Evolutionary conservation across 2,113 vertebrate genomes (phyloP).

Genomic region (Scopus umbretta): DNA sequence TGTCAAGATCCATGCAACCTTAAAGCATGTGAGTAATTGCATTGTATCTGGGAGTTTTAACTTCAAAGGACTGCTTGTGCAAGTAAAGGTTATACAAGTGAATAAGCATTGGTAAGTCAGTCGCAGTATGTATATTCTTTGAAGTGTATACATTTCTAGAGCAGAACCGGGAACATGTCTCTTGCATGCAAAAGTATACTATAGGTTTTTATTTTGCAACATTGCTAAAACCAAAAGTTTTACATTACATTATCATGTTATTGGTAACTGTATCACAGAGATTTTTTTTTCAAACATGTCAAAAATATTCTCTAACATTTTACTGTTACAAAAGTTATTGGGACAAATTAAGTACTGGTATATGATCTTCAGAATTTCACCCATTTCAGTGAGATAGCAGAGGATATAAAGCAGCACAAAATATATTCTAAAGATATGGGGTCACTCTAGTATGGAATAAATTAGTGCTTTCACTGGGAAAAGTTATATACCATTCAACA

Average conservation of each 20-base stretch:
- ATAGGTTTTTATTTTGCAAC: neutral
- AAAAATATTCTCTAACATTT: neutral
- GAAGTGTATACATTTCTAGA: neutral
- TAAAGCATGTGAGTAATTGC: slow-evolving; percentile 7
- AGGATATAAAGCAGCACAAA: neutral
- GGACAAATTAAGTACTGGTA: neutral
- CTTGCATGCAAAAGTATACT: neutral
- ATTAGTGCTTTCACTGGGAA: neutral
- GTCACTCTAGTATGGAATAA: neutral
- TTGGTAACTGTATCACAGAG: neutral
- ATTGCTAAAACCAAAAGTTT: neutral
- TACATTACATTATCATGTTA: neutral
- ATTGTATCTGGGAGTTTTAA: slow-evolving; percentile 22
- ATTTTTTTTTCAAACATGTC: neutral
- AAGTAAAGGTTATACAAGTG: neutral
- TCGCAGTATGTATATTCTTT: neutral
- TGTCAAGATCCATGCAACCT: neutral
- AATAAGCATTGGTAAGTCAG: neutral
- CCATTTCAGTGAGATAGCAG: neutral
- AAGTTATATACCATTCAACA: neutral
- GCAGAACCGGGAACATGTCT: neutral
- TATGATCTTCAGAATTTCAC: neutral
- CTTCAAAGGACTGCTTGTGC: neutral
- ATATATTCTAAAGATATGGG: neutral
- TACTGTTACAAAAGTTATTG: neutral